phyloP scores from a whole-genome alignment of 2,113 vertebrate genomes.

The Scortum barcoo region DNA sequence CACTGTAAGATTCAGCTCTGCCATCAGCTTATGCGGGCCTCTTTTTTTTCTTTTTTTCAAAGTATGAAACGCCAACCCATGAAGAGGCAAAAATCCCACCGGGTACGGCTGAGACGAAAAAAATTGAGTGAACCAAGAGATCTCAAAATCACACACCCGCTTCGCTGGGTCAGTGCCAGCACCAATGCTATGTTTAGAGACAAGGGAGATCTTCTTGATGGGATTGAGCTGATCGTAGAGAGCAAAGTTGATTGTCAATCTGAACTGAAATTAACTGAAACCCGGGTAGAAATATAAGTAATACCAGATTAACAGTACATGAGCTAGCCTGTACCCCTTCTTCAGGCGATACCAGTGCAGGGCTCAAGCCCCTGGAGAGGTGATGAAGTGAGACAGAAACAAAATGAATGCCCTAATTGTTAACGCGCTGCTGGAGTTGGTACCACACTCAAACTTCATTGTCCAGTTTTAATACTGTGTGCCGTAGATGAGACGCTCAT shows the following conservation, averaged over 20 bases:
- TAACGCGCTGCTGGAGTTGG: not conserved
- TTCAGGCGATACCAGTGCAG: not conserved
- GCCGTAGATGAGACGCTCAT: not conserved
- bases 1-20: not conserved
- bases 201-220: conserved; percentile 9
- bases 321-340: not conserved
- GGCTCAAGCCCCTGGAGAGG: not conserved
- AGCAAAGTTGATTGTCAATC: not conserved
- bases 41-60: too few species aligned
- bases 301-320: not conserved
- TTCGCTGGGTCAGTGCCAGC: conserved; percentile 12
- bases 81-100: conserved; percentile 11
- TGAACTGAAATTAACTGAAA: not conserved
- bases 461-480: not conserved
- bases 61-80: not conserved
- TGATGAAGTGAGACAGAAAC: conserved; percentile 18
- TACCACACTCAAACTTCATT: conserved; percentile 2
- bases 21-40: not conserved
- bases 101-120: conserved; percentile 14
- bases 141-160: conserved; percentile 9
- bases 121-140: not conserved
- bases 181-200: conserved; percentile 19
- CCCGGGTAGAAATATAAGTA: not conserved
- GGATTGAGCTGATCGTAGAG: not conserved
- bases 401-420: not conserved